Conservation (phyloP, 2,113 vertebrate species). For the Pterocles burchelli region DNA sequence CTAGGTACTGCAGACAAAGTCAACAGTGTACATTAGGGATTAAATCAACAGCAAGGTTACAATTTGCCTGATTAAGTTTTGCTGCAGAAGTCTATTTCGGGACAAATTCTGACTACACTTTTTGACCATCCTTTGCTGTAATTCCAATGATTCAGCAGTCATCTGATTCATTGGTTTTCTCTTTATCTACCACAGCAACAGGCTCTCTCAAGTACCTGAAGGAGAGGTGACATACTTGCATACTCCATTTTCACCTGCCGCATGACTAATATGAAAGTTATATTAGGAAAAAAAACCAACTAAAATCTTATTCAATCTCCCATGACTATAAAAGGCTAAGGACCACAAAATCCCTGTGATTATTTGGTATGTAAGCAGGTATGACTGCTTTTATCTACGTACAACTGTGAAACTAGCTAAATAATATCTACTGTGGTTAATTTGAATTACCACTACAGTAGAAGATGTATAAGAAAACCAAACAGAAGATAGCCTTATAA, state of each 20-base stretch:
- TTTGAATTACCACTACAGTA: not conserved
- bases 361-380: not conserved
- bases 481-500: not conserved
- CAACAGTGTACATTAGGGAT: not conserved
- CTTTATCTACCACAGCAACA: not conserved
- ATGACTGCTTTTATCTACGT: not conserved
- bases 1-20: not conserved
- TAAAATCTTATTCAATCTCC: not conserved
- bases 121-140: not conserved
- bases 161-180: not conserved
- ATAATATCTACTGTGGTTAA: not conserved
- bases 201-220: not conserved
- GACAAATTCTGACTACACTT: not conserved
- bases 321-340: not conserved
- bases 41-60: not conserved
- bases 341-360: not conserved
- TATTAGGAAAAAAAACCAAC: not conserved
- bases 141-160: not conserved
- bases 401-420: not conserved
- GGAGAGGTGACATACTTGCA: not conserved
- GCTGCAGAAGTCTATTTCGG: not conserved
- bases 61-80: not conserved
- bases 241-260: not conserved
- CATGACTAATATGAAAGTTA: not conserved
- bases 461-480: not conserved